These are phyloP conservation scores for Characodon lateralis DNA, from an alignment of 2,797 vertebrate genomes.

Conservation along the genomic window DNA sequence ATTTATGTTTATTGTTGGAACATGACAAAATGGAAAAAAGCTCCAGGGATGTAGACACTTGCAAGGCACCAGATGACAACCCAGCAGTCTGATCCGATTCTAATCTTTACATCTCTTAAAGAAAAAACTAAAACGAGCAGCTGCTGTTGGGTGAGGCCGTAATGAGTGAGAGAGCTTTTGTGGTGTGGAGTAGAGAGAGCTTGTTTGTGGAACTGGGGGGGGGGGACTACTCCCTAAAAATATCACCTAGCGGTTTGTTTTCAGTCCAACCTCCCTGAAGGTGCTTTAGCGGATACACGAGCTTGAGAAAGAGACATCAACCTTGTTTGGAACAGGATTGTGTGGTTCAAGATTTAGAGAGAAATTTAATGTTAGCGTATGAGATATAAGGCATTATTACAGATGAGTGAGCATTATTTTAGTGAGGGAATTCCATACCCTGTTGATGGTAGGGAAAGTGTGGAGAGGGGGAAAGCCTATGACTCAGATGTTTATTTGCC, in stretches of 20 bases:
- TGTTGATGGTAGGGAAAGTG: background rate
- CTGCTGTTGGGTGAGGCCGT: conserved; percentile 32
- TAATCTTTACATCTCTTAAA: conserved; percentile 19
- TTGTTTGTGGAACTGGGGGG: conserved; percentile 74
- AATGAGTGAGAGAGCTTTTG: conserved; percentile 54
- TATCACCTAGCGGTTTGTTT: conserved; percentile 46
- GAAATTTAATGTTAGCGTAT: conserved; percentile 31
- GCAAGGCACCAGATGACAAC: background rate
- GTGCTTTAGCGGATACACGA: conserved; percentile 9
- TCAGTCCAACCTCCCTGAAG: conserved; percentile 37
- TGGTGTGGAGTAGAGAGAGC: conserved; percentile 50
- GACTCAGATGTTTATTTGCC: conserved; percentile 73
- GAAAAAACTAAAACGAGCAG: conserved; percentile 33
- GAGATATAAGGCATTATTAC: conserved; percentile 55
- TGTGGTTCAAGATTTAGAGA: conserved; percentile 20
- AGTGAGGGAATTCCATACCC: conserved; percentile 64
- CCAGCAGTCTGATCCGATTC: conserved; percentile 16
- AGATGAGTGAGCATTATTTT: conserved; percentile 49
- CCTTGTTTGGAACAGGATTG: conserved; percentile 46
- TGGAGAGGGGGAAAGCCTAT: conserved; percentile 28
- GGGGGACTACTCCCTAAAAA: conserved; percentile 67
- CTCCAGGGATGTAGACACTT: background rate
- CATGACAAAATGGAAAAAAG: background rate
- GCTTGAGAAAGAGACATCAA: conserved; percentile 24
- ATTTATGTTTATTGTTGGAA: too few species aligned